Evolutionary conservation across 2,888 invertebrate genomes (phyloP), one percentile per base, ranked within the genome.

Genomic region (Plagodis dolabraria): DNA sequence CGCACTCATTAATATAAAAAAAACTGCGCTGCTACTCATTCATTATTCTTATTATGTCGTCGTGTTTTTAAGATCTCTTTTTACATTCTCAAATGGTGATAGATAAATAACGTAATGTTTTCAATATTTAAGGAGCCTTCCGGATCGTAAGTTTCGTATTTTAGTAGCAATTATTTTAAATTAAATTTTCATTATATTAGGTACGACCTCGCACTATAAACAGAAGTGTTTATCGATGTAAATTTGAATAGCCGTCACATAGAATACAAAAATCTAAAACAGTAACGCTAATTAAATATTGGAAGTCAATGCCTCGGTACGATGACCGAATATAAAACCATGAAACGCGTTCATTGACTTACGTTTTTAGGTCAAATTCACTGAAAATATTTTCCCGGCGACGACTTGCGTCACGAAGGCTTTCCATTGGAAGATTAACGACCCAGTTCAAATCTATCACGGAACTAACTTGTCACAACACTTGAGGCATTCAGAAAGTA

Each of bases 381-480:
- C 71, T 68, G 60, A 67, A 74, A 72, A 71, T 71, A 69, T 69
- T 65, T 65, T 57, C 58, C 59, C 67, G 63, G 60, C 65, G 67
- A 67, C 69, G 63, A 68, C 57, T 74, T 57, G 75, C 78, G 77
- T 76, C 79, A 78, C 78, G 71, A 75, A 79, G 76, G 69, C 64
- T 71, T 69, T 67, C 56, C 53, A 65, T 50, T 51, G 51, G 64
- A 63, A 65, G 74, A 76, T 68, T 67, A 52, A 62, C 53, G 67
- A 55, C 54, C 56, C 47, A 47, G 35, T 33, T 52, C 35, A 38
- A 40, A 61, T 61, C 43, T 47, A 36, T 53, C 49, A 52, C 47
- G 43, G 50, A 60, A 55, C 36, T 38, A 44, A 42, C 46, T 50
- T 38, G 45, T 46, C 45, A 44, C 36, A 43, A 42, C 40, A 46